Conservation (phyloP, 2,888 invertebrate genomes). For the Lymantria dispar region DNA sequence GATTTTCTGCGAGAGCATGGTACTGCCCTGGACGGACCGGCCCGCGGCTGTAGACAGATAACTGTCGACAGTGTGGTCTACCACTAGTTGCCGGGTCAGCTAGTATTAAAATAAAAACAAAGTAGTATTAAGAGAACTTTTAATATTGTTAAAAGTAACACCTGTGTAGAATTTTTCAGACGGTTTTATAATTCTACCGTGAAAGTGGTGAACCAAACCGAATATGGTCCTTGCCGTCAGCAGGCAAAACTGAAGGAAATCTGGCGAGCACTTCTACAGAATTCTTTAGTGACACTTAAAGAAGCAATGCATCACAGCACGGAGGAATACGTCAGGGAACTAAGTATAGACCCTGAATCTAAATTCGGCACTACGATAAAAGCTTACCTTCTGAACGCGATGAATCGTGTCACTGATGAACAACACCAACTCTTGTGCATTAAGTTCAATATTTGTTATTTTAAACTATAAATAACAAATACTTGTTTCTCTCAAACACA, state of each 20-base stretch:
- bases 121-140: too few species aligned
- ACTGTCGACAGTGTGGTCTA: too few species aligned
- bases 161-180: neutral
- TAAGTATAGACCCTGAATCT: neutral
- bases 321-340: neutral
- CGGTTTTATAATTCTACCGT: constrained; percentile 25
- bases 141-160: too few species aligned
- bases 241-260: neutral
- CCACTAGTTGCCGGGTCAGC: too few species aligned
- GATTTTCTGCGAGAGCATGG: too few species aligned
- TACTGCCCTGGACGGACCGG: too few species aligned
- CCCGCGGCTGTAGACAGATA: too few species aligned
- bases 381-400: neutral
- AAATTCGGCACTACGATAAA: neutral
- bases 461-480: too few species aligned
- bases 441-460: neutral
- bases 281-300: neutral
- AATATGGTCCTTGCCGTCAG: neutral
- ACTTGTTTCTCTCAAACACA: too few species aligned
- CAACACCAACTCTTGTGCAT: neutral
- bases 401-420: neutral
- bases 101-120: too few species aligned
- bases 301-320: neutral
- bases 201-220: neutral
- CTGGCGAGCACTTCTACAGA: neutral